phyloP scores from a whole-genome alignment of 2,888 invertebrate species.

The Sesia apiformis region DNA sequence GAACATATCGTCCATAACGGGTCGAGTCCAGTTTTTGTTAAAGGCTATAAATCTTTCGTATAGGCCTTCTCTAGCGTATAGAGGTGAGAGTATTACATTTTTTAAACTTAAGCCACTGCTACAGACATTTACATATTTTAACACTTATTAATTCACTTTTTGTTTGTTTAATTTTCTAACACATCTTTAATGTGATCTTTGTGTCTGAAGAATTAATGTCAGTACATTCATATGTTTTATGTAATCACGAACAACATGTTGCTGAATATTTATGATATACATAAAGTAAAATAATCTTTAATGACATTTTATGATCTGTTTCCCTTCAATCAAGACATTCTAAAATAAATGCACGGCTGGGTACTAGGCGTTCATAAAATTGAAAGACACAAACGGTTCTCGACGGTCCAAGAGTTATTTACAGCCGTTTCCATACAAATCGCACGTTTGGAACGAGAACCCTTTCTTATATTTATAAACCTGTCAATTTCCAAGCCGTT shows the following conservation, averaged over 20 bases:
- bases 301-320: no score
- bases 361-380: no score
- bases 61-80: neutral
- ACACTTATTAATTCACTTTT: conserved; percentile 35
- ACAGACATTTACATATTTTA: conserved; percentile 32
- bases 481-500: conserved; percentile 56
- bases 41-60: conserved; percentile 3
- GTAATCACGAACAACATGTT: no score
- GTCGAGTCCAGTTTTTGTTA: conserved; percentile 3
- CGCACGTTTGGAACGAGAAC: conserved; percentile 16
- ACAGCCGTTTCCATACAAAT: conserved; percentile 33
- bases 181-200: neutral
- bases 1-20: conserved; percentile 9
- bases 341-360: no score
- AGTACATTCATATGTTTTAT: no score
- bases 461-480: conserved; percentile 45
- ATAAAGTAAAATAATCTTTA: no score
- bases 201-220: no score
- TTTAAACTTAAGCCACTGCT: conserved; percentile 6
- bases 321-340: no score
- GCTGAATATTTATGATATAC: no score
- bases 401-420: conserved; percentile 22
- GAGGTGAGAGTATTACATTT: neutral
- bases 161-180: conserved; percentile 22
- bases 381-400: neutral